Conservation (phyloP, 1,140 invertebrate genomes). For the Paramacrobiotus metropolitanus region DNA sequence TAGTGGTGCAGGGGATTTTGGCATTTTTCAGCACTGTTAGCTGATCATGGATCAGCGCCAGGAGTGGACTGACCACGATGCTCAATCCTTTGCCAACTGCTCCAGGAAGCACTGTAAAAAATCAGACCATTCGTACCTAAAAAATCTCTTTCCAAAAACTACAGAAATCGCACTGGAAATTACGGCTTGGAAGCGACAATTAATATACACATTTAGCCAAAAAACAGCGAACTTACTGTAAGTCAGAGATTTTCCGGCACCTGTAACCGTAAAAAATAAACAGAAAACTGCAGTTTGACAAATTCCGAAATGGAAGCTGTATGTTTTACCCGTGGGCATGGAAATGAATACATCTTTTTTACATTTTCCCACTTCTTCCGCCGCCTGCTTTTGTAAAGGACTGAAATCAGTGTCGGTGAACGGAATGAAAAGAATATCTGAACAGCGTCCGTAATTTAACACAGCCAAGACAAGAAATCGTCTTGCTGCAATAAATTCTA, state of each 20-base stretch:
- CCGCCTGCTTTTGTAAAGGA: not conserved
- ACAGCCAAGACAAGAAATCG: not conserved
- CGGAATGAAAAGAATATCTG: no score
- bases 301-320: not conserved
- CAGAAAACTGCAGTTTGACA: not conserved
- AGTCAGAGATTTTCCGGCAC: slow-evolving; percentile 39
- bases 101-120: slow-evolving; percentile 33
- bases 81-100: slow-evolving; percentile 30
- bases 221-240: slow-evolving; percentile 24
- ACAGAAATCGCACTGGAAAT: no score
- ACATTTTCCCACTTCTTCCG: slow-evolving; percentile 19
- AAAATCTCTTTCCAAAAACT: not conserved
- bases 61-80: slow-evolving; percentile 39
- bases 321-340: slow-evolving; percentile 38
- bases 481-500: not conserved
- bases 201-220: no score
- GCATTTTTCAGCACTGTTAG: slow-evolving; percentile 25
- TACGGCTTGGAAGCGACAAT: no score
- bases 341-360: slow-evolving; percentile 37
- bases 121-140: not conserved
- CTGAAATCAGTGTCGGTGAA: not conserved
- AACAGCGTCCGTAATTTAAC: not conserved
- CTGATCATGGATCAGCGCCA: slow-evolving; percentile 42
- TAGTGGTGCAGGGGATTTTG: slow-evolving; percentile 50
- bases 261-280: not conserved